These are phyloP conservation scores for Hippocampus abdominalis DNA, from an alignment of 2,113 vertebrate genomes.

Conservation along the genomic window DNA sequence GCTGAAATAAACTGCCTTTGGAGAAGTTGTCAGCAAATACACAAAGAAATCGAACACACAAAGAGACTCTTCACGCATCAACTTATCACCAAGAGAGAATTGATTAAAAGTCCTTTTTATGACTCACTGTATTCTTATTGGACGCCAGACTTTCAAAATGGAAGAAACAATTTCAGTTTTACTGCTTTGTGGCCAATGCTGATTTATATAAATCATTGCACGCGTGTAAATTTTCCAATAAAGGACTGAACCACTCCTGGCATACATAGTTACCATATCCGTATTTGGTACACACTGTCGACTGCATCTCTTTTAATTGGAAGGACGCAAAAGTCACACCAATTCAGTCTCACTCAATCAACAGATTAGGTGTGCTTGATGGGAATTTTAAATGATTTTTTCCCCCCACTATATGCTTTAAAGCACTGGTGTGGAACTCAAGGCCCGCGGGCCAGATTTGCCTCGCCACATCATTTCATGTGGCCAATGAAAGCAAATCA, in stretches of 20 bases:
- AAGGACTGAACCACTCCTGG: slow-evolving; percentile 67
- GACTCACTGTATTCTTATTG: slow-evolving; percentile 76
- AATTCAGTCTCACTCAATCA: slow-evolving; percentile 44
- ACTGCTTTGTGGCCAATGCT: slow-evolving; percentile 76
- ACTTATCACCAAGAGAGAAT: slow-evolving; percentile 75
- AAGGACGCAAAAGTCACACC: slow-evolving; percentile 50
- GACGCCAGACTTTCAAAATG: slow-evolving; percentile 77
- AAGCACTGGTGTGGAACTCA: background rate
- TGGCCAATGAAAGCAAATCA: no score
- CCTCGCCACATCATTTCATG: no score
- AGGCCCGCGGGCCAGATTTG: no score
- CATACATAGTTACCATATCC: slow-evolving; percentile 75
- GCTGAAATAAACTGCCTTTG: slow-evolving; percentile 32
- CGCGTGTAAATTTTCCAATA: slow-evolving; percentile 77
- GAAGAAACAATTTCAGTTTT: slow-evolving; percentile 80
- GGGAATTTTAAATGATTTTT: slow-evolving; percentile 39
- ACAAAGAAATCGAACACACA: slow-evolving; percentile 65
- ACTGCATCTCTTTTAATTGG: slow-evolving; percentile 57
- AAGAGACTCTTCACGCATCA: slow-evolving; percentile 70
- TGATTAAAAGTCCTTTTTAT: slow-evolving; percentile 81
- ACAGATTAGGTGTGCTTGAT: slow-evolving; percentile 45
- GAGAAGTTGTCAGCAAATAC: slow-evolving; percentile 41
- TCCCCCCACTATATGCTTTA: slow-evolving; percentile 16
- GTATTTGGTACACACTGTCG: slow-evolving; percentile 44
- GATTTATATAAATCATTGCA: slow-evolving; percentile 79